Base-by-base conservation (phyloP, 2,113 vertebrate species). In the Gymnobelideus leadbeateri region DNA sequence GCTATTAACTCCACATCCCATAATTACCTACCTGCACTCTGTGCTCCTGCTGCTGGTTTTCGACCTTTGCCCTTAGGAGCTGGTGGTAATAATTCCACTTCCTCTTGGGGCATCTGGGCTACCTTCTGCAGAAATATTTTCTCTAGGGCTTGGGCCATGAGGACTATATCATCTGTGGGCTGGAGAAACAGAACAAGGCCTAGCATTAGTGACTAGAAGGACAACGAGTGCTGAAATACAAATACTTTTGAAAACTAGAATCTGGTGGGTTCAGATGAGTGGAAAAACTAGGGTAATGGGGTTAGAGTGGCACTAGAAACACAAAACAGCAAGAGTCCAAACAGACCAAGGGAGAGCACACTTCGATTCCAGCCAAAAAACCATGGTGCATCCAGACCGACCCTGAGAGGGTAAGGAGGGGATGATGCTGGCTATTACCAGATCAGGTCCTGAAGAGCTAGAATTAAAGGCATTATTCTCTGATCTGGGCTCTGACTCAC, bases 101-200 rank as follows among this genome's bases (percentile, higher is more conserved):
- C 99, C 25, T 98, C 98, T 96, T 99, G 99, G 84, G 99, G 99
- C 99, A 99, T 99, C 97, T 99, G 98, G 49, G 99, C 98, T 92
- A 99, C 99, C 96, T 99, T 99, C 97, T 99, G 99, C 96, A 99
- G 98, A 98, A 99, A 99, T 68, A 99, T 99, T 98, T 99, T 99
- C 98, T 99, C 99, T 98, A 99, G 97, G 26, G 99, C 99, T 95
- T 99, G 99, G 4, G 99, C 99, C 99, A 99, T 99, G 94, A 99
- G 99, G 96, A 99, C 99, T 0, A 99, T 99, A 98, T 99, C 99
- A 93, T 99, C 99, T 95, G 99, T 99, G 89, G 99, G 99, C 99
- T 99, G 96, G 94, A 97, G 90, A 97, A 94, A 95, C 94, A 95
- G 95, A 0, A 95, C 0, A 91, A 97, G 90, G 37, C 23, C 23